Base-by-base conservation (phyloP, 2,113 vertebrate genomes). In the Dicrurus megarhynchus region DNA sequence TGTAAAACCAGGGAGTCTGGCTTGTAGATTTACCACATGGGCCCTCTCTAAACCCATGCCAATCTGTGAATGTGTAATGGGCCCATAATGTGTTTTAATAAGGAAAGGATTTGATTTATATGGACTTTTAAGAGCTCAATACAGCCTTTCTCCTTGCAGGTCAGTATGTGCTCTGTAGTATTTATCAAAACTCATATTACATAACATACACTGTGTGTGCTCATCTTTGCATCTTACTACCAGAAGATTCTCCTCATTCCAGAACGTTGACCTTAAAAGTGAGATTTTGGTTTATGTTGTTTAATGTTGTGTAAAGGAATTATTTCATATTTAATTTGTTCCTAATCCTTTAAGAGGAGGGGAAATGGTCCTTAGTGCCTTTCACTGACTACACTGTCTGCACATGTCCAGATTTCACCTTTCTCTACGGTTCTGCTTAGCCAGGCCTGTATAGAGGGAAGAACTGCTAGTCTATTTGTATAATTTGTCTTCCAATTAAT, bases 281-380 rank as follows among this genome's bases (percentile, higher is more conserved):
- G 57, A 90, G 50, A 22, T 44, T 57, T 23, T 35, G 24, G 57
- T 65, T 93, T 93, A 65, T 83, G 86, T 95, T 84, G 39, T 21
- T 93, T 90, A 76, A 20, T 44, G 55, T 57, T 65, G 30, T 87
- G 11, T 91, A 88, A 84, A 79, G 83, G 4, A 83, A 42, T 65
- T 86, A 15, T 44, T 92, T 95, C 4, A 2, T 88, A n/a, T 87
- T 90, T 95, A 71, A 81, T 84, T 96, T 75, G 49, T 75, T 95
- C 35, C 80, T 94, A 65, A 75, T 92, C 91, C 82, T 96, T 88
- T 56, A 65, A 97, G 96, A 80, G 95, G 94, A 94, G 56, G 79
- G 61, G 69, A 85, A 93, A 74, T 78, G 60, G 93, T 96, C 93
- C 75, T 84, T 94, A 95, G 97, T 98, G 98, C 97, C 98, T 98